phyloP scores from a whole-genome alignment of 2,797 vertebrate species.

The Ctenosaura bakeri region DNA sequence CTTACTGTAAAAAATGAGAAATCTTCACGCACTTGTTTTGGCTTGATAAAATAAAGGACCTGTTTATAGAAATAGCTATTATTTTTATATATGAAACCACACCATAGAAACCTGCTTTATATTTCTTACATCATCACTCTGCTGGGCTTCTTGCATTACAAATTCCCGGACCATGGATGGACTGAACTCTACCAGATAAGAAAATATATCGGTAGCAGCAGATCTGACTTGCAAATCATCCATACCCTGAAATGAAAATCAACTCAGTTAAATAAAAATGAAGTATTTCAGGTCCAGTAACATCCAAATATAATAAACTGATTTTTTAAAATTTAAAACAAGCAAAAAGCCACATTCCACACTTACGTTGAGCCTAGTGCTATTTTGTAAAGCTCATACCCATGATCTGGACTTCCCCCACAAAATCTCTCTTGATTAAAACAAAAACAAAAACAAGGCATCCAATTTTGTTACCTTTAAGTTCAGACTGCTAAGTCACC shows the following conservation, averaged over 20 bases:
- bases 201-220: conserved; percentile 99
- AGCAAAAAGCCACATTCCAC: neutral
- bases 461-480: neutral
- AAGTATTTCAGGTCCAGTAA: neutral
- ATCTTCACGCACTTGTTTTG: conserved; percentile 8
- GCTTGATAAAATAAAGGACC: conserved; percentile 28
- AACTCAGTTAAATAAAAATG: conserved; percentile 46
- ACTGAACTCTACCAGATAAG: conserved; percentile 99
- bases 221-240: conserved; percentile 97
- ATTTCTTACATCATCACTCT: conserved; percentile 94
- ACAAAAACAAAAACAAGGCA: neutral
- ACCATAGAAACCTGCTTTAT: neutral
- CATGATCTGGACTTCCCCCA: neutral
- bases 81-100: conserved; percentile 27
- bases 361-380: neutral
- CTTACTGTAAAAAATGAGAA: too few species aligned
- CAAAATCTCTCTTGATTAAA: neutral
- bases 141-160: conserved; percentile 99
- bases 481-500: neutral
- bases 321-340: neutral
- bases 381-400: neutral
- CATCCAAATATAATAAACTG: neutral
- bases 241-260: conserved; percentile 88
- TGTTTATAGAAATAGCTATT: neutral
- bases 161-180: conserved; percentile 99